Conservation (phyloP, 2,113 vertebrate genomes). For the Eulacestoma nigropectus region DNA sequence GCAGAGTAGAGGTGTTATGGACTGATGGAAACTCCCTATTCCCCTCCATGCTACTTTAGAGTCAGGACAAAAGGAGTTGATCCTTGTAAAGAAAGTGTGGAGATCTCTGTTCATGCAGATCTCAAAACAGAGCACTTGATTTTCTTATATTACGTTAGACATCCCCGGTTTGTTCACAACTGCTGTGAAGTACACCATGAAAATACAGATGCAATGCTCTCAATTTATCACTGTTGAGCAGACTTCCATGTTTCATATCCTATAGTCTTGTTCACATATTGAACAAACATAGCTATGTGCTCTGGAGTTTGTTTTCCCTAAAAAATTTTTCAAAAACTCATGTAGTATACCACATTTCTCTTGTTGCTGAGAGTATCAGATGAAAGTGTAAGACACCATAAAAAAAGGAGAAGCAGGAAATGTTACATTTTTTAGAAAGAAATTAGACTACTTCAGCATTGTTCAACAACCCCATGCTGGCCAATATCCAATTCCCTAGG, state of each 20-base stretch:
- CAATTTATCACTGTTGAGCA: not conserved
- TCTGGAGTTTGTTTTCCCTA: not conserved
- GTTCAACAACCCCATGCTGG: not conserved
- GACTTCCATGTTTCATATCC: not conserved
- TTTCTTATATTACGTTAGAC: not conserved
- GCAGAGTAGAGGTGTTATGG: not conserved
- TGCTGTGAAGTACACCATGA: not conserved
- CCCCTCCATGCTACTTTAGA: not conserved
- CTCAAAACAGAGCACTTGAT: not conserved
- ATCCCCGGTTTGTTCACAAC: not conserved
- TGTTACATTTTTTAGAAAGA: not conserved
- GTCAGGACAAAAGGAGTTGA: not conserved
- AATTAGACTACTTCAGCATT: not conserved
- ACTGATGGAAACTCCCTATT: not conserved
- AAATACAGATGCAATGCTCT: not conserved
- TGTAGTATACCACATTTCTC: not conserved
- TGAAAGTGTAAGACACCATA: not conserved
- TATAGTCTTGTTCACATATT: not conserved
- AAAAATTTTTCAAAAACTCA: no score
- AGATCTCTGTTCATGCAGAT: not conserved
- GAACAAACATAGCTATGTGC: not conserved
- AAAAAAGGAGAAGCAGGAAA: not conserved
- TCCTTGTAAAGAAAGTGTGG: not conserved
- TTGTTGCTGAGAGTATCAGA: not conserved
- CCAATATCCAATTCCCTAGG: not conserved